phyloP scores from a whole-genome alignment of 2,797 vertebrate genomes.

The Manis crassicaudata region DNA sequence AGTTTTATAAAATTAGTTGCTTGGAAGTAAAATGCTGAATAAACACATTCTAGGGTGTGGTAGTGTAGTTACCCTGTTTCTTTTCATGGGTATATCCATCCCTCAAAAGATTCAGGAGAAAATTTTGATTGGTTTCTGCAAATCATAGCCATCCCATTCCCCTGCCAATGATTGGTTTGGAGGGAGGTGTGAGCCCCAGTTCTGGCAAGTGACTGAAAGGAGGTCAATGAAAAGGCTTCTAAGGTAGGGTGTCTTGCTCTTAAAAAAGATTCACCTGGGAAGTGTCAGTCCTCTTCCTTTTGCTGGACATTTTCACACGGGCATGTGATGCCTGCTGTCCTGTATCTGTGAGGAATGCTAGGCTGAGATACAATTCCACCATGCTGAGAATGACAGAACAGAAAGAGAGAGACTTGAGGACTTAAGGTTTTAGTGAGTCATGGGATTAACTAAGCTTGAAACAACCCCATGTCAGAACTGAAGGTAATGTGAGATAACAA shows the following conservation, averaged over 20 bases:
- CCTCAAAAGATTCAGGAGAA: slow-evolving; percentile 46
- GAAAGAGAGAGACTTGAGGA: slow-evolving; percentile 46
- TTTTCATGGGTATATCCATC: background rate
- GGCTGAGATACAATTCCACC: background rate
- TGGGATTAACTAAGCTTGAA: background rate
- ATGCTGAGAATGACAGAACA: slow-evolving; percentile 28
- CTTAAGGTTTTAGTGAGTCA: slow-evolving; percentile 11
- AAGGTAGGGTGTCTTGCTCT: slow-evolving; percentile 45
- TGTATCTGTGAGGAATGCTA: slow-evolving; percentile 22
- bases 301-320: slow-evolving; percentile 37
- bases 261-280: slow-evolving; percentile 39
- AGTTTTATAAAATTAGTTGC: slow-evolving; percentile 68
- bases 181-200: background rate
- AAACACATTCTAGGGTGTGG: slow-evolving; percentile 50
- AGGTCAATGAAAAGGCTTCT: slow-evolving; percentile 48
- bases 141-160: slow-evolving; percentile 35
- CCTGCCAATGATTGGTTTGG: slow-evolving; percentile 11
- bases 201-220: slow-evolving; percentile 30
- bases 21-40: slow-evolving; percentile 72
- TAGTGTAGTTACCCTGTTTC: slow-evolving; percentile 17
- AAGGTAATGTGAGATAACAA: background rate
- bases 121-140: slow-evolving; percentile 39
- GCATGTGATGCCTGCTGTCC: slow-evolving; percentile 22
- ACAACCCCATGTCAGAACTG: slow-evolving; percentile 10
- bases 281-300: slow-evolving; percentile 40